Base-by-base conservation (phyloP, 2,113 vertebrate genomes). In the Ceyx margarethae region DNA sequence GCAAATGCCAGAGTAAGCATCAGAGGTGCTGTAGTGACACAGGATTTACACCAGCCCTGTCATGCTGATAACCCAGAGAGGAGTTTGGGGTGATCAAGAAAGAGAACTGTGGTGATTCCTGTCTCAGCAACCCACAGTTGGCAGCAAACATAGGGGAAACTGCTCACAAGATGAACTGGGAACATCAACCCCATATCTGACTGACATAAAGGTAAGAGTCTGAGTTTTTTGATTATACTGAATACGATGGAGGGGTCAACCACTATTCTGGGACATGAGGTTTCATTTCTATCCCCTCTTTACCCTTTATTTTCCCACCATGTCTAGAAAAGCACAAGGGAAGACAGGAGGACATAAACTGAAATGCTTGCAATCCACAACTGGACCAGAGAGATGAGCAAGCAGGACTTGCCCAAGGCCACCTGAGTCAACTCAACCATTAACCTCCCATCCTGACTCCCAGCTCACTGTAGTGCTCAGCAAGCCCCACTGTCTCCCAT, bases 21-120 rank as follows among this genome's bases (percentile, higher is more conserved):
- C 2, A 2, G 6, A 15, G 4, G 3, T 5, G 6, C 19, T 60
- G 22, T 7, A 15, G 2, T 54, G 37, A 31, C 9, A 6, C 8
- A 28, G 57, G 22, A 43, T 66, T 71, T 77, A 23, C 62, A 48
- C 23, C 77, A 76, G 0, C n/a, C 73, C 43, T 68, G 25, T 72
- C 22, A 8, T 14, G 10, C 7, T 75, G 40, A 5, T 69, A 4
- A 7, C 42, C 25, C 46, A 54, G 46, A 50, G 56, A 33, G 21
- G 12, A 48, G 4, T 11, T 78, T 13, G 15, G 7, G 26, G 13
- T 40, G 29, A 48, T 8, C 37, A 40, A 85, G 46, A 56, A 71
- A 74, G 1, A 9, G 10, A 29, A 0, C 28, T 42, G 21, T 74
- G 33, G 4, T 20, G 21, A 21, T 68, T 61, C 10, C 10, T 5